Percentiles rank a stretch among this genome's conserved stretches.
Conservation (phyloP, 2,888 invertebrate genomes). For the Toxonevra muliebris region DNA sequence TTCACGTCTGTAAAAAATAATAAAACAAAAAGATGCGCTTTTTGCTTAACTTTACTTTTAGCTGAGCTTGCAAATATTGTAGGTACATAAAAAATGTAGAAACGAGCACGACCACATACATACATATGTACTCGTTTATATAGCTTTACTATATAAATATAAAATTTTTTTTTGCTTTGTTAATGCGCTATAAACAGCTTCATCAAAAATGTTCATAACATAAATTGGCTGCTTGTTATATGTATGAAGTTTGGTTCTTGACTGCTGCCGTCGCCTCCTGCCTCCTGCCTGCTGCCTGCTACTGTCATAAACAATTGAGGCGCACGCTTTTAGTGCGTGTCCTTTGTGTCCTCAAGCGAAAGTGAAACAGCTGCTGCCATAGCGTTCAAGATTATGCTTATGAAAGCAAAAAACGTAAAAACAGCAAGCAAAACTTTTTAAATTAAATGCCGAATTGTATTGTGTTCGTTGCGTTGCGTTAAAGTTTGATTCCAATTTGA, state of each 20-base stretch:
- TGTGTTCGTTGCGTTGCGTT: background rate
- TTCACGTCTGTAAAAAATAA: too few species aligned
- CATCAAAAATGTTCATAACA: slow-evolving; percentile 40
- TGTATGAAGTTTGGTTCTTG: too few species aligned
- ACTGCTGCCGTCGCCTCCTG: too few species aligned
- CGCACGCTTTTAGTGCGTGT: slow-evolving; percentile 42
- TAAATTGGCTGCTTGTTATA: too few species aligned
- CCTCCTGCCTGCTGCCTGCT: background rate
- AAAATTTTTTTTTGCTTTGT: too few species aligned
- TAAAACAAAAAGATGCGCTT: too few species aligned
- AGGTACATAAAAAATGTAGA: too few species aligned
- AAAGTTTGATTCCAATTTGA: background rate
- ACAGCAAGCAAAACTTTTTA: slow-evolving; percentile 22
- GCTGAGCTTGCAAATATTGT: too few species aligned
- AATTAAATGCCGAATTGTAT: slow-evolving; percentile 29
- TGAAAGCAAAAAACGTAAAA: slow-evolving; percentile 6
- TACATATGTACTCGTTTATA: too few species aligned
- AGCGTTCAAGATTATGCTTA: slow-evolving; percentile 5
- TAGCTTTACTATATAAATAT: too few species aligned
- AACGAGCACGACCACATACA: too few species aligned
- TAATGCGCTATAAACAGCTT: slow-evolving; percentile 30
- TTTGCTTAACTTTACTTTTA: too few species aligned
- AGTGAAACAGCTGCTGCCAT: slow-evolving; percentile 27
- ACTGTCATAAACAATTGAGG: background rate
- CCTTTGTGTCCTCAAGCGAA: slow-evolving; percentile 32